Evolutionary conservation across 2,113 vertebrate species (phyloP).

Genomic region (Tapirus terrestris): DNA sequence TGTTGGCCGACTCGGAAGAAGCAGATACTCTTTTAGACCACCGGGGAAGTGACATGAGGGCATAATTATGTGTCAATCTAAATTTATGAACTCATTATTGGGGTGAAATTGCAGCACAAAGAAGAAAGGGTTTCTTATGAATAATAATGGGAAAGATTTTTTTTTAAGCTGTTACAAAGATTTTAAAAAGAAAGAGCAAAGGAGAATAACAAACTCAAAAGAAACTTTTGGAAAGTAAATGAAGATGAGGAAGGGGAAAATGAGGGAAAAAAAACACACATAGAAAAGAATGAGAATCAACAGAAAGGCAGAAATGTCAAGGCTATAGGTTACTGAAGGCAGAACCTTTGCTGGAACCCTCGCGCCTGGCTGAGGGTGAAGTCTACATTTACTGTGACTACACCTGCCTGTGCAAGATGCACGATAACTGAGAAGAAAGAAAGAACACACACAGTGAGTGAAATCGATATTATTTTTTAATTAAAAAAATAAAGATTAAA

Average conservation of each 20-base stretch:
- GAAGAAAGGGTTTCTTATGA: neutral
- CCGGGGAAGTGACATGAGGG: neutral
- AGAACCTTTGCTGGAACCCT: neutral
- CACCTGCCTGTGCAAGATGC: neutral
- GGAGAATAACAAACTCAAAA: neutral
- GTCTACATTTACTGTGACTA: rapidly evolving
- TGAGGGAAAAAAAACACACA: neutral
- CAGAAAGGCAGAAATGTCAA: conserved; percentile 5
- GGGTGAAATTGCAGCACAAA: neutral
- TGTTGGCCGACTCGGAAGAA: neutral
- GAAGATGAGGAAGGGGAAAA: neutral
- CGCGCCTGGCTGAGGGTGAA: neutral
- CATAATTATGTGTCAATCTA: neutral
- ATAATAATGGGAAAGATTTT: neutral
- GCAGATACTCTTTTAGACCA: neutral
- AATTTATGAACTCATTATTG: neutral
- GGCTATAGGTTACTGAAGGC: neutral
- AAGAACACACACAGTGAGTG: neutral
- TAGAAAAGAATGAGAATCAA: conserved; percentile 22
- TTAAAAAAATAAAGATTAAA: conserved; percentile 46
- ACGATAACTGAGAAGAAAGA: neutral
- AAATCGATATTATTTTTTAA: neutral
- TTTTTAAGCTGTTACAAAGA: neutral
- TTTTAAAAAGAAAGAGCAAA: neutral
- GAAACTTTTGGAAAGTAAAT: neutral